Base-by-base conservation (phyloP, 2,797 vertebrate genomes). In the Buphagus erythrorhynchus region DNA sequence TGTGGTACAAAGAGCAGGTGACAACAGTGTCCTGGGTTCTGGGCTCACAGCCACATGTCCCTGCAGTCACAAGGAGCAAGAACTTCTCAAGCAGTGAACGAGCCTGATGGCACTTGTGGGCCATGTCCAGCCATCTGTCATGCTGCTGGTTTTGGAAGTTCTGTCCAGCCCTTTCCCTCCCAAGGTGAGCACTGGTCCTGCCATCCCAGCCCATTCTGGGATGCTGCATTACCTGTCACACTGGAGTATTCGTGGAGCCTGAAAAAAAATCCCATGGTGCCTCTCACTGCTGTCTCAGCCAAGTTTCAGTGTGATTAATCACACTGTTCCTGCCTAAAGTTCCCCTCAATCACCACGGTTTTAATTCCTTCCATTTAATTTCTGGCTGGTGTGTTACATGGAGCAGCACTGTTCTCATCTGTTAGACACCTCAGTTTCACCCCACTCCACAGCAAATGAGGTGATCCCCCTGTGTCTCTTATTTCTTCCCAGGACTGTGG, bases 251-350 rank as follows among this genome's bases (percentile, higher is more conserved):
- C 55, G n/a, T 6, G 1, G 40, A 67, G 45, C 57, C 87, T 94
- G 93, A 90, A 90, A 90, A 90, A 91, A 90, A 90, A 86, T 88
- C 95, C 88, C 82, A 69, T 35, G 79, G 84, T 7, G 22, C 85
- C 49, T 96, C 88, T 88, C 5, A 4, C 46, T 7, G 5, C 79
- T 77, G 82, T 72, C 85, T 91, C 68, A 80, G 93, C 93, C 87
- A 93, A 86, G 66, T 78, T 91, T 57, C 87, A 77, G 35, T n/a
- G 38, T 91, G 85, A 97, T 95, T 95, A 86, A 94, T 96, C 58
- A 67, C 71, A 33, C 26, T 49, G 26, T 13, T 94, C 52, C 61
- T 91, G 88, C 58, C 29, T 76, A 14, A 84, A 59, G 10, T 62
- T 94, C 67, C 26, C 66, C 74, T 87, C 16, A 13, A 69, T 94